A percentile compares a stretch with the other conserved stretches of the same genome.
phyloP scores from a whole-genome alignment of 2,113 vertebrate species.

The Pseudorectes ferrugineus region DNA sequence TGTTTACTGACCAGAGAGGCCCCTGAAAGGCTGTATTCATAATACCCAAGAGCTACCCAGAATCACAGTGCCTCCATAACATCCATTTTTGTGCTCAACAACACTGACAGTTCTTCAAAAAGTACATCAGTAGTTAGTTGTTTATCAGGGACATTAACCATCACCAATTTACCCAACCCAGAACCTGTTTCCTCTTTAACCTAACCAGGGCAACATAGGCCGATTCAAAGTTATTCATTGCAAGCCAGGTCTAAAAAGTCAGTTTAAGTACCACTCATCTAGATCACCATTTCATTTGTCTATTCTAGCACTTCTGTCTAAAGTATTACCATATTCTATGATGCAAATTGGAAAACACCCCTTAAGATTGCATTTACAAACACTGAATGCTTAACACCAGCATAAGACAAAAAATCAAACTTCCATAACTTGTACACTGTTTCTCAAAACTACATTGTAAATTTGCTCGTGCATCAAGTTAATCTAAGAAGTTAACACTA shows the following conservation, averaged over 20 bases:
- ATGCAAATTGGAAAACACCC: not conserved
- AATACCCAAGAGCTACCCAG: not conserved
- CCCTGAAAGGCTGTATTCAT: not conserved
- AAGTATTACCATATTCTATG: not conserved
- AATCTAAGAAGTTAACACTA: not conserved
- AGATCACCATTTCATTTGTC: not conserved
- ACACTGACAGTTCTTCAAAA: not conserved
- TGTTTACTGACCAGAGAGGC: not conserved
- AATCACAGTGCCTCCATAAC: not conserved
- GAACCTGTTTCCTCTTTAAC: not conserved
- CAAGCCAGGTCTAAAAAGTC: not conserved
- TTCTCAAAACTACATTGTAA: not conserved
- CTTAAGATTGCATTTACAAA: not conserved
- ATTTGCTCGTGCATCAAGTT: not conserved
- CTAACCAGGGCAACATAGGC: not conserved
- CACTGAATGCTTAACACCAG: not conserved
- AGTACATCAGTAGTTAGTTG: not conserved
- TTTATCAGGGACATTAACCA: not conserved
- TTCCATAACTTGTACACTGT: not conserved
- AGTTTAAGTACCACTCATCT: not conserved
- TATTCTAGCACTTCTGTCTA: not conserved
- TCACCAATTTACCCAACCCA: not conserved
- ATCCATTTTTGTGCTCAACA: not conserved
- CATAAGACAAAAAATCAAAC: not conserved
- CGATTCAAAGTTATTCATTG: not conserved